These are phyloP conservation scores for Sebastiscus albofasciatus DNA, from an alignment of 2,797 vertebrate species.

Conservation along the genomic window DNA sequence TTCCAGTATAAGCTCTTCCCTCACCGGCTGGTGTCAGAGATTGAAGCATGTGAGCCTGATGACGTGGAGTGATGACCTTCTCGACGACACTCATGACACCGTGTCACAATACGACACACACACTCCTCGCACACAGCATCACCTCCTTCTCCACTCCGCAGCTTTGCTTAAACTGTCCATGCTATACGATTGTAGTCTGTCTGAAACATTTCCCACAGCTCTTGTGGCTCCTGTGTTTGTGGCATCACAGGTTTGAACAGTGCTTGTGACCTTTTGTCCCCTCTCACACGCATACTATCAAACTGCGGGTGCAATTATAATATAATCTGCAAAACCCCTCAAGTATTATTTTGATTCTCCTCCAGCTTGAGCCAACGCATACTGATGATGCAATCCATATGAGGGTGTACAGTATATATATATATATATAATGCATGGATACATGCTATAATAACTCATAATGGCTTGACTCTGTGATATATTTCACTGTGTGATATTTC, in stretches of 20 bases:
- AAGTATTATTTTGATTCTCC: conserved; percentile 35
- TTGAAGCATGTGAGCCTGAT: conserved; percentile 72
- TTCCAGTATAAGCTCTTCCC: conserved; percentile 86
- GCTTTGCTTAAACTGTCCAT: conserved; percentile 17
- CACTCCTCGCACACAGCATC: conserved; percentile 6
- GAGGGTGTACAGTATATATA: background rate
- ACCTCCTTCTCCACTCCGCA: background rate
- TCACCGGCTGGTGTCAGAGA: conserved; percentile 87
- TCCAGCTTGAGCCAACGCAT: conserved; percentile 13
- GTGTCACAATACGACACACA: conserved; percentile 12
- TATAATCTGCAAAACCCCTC: conserved; percentile 20
- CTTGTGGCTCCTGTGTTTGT: conserved; percentile 2
- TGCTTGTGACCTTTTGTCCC: background rate
- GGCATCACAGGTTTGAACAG: background rate
- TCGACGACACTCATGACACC: background rate
- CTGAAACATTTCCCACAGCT: conserved; percentile 12
- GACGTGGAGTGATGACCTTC: conserved; percentile 67
- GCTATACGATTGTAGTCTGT: background rate
- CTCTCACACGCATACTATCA: conserved; percentile 17
- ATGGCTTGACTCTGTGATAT: conserved; percentile 55
- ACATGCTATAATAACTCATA: conserved; percentile 11
- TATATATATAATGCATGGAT: background rate
- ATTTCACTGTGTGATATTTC: conserved; percentile 60
- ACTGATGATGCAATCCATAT: conserved; percentile 12
- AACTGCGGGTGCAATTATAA: conserved; percentile 23